These are phyloP conservation scores for Synanthedon vespiformis DNA, from an alignment of 2,888 invertebrate genomes.

Conservation along the genomic window DNA sequence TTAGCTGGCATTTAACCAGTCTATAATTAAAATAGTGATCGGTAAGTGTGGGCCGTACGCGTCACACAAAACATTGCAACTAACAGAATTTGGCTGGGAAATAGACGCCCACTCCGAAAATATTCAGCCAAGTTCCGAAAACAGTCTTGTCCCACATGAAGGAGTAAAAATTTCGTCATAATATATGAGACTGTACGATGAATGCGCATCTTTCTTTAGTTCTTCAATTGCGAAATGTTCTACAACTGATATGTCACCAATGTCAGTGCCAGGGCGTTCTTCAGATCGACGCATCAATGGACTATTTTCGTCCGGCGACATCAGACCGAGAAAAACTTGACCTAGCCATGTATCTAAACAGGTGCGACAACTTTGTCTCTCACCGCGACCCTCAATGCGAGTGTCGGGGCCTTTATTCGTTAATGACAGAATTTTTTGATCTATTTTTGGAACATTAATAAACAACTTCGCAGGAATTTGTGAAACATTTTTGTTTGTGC, in stretches of 20 bases:
- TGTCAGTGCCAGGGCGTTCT: conserved; percentile 58
- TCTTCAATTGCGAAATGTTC: conserved; percentile 42
- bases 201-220: not conserved
- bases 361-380: conserved; percentile 9
- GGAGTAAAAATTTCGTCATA: no score
- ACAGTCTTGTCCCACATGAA: no score
- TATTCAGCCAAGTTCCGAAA: conserved; percentile 11
- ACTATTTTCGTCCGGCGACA: conserved; percentile 46
- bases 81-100: conserved; percentile 36
- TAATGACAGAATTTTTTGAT: not conserved
- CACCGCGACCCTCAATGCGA: not conserved
- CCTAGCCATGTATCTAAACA: conserved; percentile 23
- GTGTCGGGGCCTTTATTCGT: not conserved
- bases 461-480: no score
- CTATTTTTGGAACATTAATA: not conserved
- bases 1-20: conserved; percentile 55
- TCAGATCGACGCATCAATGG: conserved; percentile 52
- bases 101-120: conserved; percentile 38
- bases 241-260: conserved; percentile 30
- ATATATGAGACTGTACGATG: no score
- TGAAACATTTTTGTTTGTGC: no score
- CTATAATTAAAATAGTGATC: conserved; percentile 51
- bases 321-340: conserved; percentile 50
- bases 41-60: conserved; percentile 25
- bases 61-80: conserved; percentile 25